Evolutionary conservation across 2,113 vertebrate genomes (phyloP), one percentile per base, ranked within the genome.

Genomic region (Talpa occidentalis): DNA sequence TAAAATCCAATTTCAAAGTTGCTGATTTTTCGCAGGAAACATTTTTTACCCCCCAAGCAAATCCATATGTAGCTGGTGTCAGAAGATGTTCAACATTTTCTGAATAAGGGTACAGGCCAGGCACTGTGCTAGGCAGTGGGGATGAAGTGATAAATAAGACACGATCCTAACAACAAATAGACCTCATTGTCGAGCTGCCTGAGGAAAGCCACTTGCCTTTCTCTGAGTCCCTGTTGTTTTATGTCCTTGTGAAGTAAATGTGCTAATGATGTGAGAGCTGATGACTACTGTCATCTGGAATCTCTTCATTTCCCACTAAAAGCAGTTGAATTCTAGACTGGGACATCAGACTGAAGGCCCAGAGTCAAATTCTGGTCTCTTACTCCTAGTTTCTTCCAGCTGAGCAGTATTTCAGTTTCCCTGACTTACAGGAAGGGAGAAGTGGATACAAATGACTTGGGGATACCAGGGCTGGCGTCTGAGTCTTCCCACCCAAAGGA

Each of bases 1-100:
- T 79, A 80, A 96, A 92, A 76, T 81, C 22, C 56, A 62, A 47
- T 90, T 84, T 92, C 79, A 44, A 87, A 89, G 88, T 78, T 4
- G 59, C 17, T 11, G 56, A 5, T 62, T 67, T 94, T 76, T 59
- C 70, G 28, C 10, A 37, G 47, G 16, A 90, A 69, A 22, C 10
- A 4, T 17, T 74, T 26, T 6, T 6, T 3, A 5, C 2, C 21
- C 19, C 52, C 54, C 54, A 90, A 79, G 40, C 22, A 79, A 52
- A 69, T 70, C 67, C 35, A 40, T n/a, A n/a, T 30, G 30, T 35
- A 37, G 12, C 67, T 32, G 22, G 22, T 69, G n/a, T 85, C 73
- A 79, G 19, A 81, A 92, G 30, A 1, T 32, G 66, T 35, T 87
- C 32, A 64, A 76, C 56, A 67, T 79, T 40, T 70, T 83, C 40